Percentiles rank a stretch among this genome's conserved stretches.
These are phyloP conservation scores for Romanomermis culicivorax DNA, from an alignment of 2,888 invertebrate species.

Conservation along the genomic window DNA sequence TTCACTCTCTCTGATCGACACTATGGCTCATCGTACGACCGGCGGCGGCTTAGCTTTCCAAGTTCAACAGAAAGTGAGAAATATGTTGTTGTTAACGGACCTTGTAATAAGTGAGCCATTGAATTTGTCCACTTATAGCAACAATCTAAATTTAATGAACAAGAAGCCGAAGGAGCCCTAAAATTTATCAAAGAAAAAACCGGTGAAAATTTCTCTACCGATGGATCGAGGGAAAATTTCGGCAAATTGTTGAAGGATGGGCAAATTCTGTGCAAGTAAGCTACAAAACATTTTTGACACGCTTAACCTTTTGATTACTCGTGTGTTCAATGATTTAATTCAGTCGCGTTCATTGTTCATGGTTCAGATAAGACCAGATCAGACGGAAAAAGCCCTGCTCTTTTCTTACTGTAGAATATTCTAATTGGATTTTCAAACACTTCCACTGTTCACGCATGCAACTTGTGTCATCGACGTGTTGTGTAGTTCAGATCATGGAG, in stretches of 20 bases:
- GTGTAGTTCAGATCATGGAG: too few relatives aligned
- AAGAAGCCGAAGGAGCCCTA: conserved; percentile 66
- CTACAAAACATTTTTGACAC: too few relatives aligned
- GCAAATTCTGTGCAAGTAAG: conserved; percentile 62
- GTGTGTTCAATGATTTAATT: too few relatives aligned
- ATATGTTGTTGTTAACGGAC: neutral
- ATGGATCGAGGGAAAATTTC: conserved; percentile 78
- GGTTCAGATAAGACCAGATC: too few relatives aligned
- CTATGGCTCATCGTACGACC: neutral
- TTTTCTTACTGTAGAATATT: too few relatives aligned
- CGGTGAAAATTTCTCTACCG: conserved; percentile 50
- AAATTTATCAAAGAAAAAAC: conserved; percentile 71
- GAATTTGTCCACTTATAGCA: neutral
- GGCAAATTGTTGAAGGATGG: conserved; percentile 70
- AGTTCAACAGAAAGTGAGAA: neutral
- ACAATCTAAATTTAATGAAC: conserved; percentile 63
- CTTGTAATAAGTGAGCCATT: neutral
- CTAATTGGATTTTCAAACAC: too few relatives aligned
- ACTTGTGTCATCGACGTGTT: too few relatives aligned
- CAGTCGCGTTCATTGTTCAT: too few relatives aligned
- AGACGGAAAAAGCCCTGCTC: too few relatives aligned
- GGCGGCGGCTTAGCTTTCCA: neutral
- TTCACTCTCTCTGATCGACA: too few relatives aligned
- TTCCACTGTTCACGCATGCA: too few relatives aligned
- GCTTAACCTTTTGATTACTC: too few relatives aligned